Percentiles rank a stretch among this genome's conserved stretches.
Conservation (phyloP, 2,113 vertebrate genomes). For the Entosphenus tridentatus region DNA sequence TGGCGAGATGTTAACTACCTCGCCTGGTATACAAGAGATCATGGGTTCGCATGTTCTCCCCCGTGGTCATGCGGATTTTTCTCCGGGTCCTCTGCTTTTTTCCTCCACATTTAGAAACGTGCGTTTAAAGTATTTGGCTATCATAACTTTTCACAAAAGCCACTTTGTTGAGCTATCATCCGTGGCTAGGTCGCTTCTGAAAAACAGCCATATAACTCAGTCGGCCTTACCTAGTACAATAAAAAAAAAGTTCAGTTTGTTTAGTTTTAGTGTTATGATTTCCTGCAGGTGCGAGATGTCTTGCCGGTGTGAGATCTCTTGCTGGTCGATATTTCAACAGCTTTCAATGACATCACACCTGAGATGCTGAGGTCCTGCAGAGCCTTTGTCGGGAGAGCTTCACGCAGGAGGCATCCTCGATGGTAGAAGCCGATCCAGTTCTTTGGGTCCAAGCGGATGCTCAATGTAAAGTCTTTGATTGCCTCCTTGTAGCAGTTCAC, state of each 20-base stretch:
- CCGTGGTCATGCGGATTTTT: too few species aligned
- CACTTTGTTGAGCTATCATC: too few species aligned
- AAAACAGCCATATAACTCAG: neutral
- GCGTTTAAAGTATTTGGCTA: too few species aligned
- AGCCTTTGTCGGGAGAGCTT: constrained; percentile 19
- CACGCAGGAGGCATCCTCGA: constrained; percentile 27
- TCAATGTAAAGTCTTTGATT: constrained; percentile 23
- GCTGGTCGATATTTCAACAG: neutral
- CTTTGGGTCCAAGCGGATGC: constrained; percentile 27
- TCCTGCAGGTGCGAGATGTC: neutral
- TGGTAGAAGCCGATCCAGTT: constrained; percentile 34
- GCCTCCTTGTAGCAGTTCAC: constrained; percentile 19
- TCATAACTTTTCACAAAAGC: too few species aligned
- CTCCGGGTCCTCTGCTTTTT: too few species aligned
- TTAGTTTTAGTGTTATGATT: neutral
- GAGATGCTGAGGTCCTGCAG: constrained; percentile 35
- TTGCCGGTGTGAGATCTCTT: neutral
- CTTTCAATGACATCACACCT: constrained; percentile 19
- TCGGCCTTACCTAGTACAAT: too few species aligned
- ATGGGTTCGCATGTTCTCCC: too few species aligned
- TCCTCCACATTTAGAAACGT: too few species aligned
- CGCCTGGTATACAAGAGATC: too few species aligned
- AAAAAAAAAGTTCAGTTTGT: neutral
- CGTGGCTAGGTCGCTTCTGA: neutral
- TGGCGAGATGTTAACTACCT: too few species aligned